These are phyloP conservation scores for Cassiopea xamachana DNA, from an alignment of 30 jellyfish, hydroid and myxozoan genomes.

Conservation along the genomic window DNA sequence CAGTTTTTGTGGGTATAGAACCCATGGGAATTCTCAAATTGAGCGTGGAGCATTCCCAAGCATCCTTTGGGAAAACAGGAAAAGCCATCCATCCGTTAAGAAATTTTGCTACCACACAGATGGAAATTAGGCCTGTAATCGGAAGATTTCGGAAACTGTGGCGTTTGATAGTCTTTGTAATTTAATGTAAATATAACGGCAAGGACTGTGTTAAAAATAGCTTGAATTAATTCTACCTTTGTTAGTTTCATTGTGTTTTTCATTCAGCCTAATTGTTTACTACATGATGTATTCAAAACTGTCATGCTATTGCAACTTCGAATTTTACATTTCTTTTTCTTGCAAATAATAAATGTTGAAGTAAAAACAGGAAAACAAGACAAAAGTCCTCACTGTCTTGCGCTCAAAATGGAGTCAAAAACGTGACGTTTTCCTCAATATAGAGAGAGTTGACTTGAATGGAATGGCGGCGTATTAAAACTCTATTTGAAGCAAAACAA, in stretches of 20 bases:
- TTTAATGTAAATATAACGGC: background rate
- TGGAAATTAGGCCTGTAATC: background rate
- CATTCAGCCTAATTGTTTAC: background rate
- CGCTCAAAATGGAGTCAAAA: background rate
- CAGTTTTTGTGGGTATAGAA: background rate
- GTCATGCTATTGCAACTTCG: background rate
- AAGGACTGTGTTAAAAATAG: background rate
- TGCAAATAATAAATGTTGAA: background rate
- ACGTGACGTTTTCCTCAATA: no score
- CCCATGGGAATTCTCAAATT: background rate
- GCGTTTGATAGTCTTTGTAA: background rate
- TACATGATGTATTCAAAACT: background rate
- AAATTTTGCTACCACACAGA: background rate
- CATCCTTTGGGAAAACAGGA: conserved; percentile 9
- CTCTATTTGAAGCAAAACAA: background rate
- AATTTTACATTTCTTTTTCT: background rate
- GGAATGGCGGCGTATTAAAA: background rate
- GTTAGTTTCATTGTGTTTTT: background rate
- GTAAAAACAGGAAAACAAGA: background rate
- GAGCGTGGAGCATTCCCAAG: conserved; percentile 2
- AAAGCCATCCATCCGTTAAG: conserved; percentile 5
- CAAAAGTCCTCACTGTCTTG: background rate
- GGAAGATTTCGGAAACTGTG: background rate
- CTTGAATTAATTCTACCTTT: background rate
- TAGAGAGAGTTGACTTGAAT: background rate